Base-by-base conservation (phyloP, 1,140 invertebrate species). In the Stegodyphus mimosarum region DNA sequence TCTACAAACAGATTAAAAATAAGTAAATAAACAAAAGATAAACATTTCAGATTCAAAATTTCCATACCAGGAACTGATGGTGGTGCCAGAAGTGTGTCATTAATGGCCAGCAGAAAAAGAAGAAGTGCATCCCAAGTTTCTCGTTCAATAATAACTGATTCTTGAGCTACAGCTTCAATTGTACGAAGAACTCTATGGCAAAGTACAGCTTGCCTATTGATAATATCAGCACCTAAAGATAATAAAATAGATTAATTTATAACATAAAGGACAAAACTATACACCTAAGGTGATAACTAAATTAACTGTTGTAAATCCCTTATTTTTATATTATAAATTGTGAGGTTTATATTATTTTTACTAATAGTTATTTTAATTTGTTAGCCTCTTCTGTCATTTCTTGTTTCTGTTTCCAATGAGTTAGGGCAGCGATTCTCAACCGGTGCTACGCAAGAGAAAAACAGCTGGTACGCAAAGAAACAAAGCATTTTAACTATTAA, bases 111-210 rank as follows among this genome's bases (percentile, higher is more conserved):
- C 74, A 99, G 92, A 91, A 99, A 97, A 83, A 97, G 91, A 15
- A 99, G 91, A 15, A 98, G 90, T 7, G 95, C 93, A 89, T 97
- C 95, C 98, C 98, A 99, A 2, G 97, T 98, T 88, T 96, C 94
- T 71, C 94, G 92, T 63, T 95, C 95, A 87, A 99, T 92, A 70
- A 92, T 91, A 78, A 92, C 92, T 0, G 96, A 97, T 69, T 94
- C 93, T 89, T 95, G 94, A n/a, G 96, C 95, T 6, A 97, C 93
- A 89, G 94, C 93, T 90, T 98, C 96, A 2, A 99, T 92, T 7
- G 96, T 96, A 67, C 97, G 92, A 52, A 99, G 91, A 9, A 99
- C 97, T 87, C 97, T 93, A 90, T 99, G 98, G 91, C 98, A 99
- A 0, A 98, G 92, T 3, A 99, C 95, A 3, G 97, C 97, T 92